A percentile compares a stretch with the other conserved stretches of the same genome.
phyloP scores from a whole-genome alignment of 2,797 vertebrate genomes.

The Octomys mimax region DNA sequence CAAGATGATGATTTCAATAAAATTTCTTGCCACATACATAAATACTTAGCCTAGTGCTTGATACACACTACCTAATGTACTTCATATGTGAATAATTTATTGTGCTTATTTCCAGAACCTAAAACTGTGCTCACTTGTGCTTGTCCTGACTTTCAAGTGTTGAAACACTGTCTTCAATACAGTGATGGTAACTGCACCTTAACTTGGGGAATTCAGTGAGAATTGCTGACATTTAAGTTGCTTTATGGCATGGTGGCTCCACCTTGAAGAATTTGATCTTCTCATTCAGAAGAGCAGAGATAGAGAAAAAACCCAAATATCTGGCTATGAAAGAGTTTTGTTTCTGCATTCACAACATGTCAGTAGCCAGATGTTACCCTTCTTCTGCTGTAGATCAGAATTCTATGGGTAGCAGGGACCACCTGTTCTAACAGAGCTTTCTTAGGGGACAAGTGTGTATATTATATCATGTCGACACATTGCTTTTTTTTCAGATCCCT shows the following conservation, averaged over 20 bases:
- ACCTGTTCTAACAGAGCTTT: background rate
- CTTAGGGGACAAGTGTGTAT: background rate
- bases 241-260: background rate
- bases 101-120: conserved; percentile 13
- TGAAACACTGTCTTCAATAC: background rate
- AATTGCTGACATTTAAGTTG: background rate
- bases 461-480: background rate
- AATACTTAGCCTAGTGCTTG: background rate
- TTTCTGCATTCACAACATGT: background rate
- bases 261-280: background rate
- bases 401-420: background rate
- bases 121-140: conserved; percentile 17
- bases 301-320: background rate
- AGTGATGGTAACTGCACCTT: background rate
- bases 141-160: background rate
- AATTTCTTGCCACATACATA: background rate
- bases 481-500: background rate
- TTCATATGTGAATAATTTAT: background rate
- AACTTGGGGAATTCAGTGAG: background rate
- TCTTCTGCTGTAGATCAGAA: background rate
- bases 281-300: background rate
- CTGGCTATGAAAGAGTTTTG: background rate
- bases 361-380: background rate
- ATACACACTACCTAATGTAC: background rate
- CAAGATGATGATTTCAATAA: background rate